Base-by-base conservation (phyloP, 2,797 vertebrate genomes). In the Distichodus sexfasciatus region DNA sequence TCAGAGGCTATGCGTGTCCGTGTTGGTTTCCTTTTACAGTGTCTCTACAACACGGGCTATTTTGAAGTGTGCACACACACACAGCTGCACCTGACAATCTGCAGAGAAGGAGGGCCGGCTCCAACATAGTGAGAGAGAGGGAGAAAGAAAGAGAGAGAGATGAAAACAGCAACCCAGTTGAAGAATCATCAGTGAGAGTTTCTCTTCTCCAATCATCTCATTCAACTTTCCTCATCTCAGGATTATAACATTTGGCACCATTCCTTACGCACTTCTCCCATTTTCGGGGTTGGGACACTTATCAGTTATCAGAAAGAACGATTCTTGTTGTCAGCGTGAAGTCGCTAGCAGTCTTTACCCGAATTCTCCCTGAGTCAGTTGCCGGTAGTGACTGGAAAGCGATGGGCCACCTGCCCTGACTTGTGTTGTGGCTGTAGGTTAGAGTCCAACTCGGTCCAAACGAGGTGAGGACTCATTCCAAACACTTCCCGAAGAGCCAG, bases 11-110 rank as follows among this genome's bases (percentile, higher is more conserved):
- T 87, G 81, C 77, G 84, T 74, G 77, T 86, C 51, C 55, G 81
- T 75, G 70, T 77, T 76, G 88, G 90, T 91, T 91, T 93, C 91
- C 85, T 92, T 92, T 93, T 93, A 92, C 93, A 94, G 92, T 79
- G 89, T 87, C 65, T 29, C 44, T 65, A 47, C 72, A 54, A 69
- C 66, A 61, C 63, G 60, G 74, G 71, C 73, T 74, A 77, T 87
- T 87, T 90, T 89, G 85, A 89, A 91, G 90, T 50, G 36, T 31
- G 60, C 21, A 61, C 46, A 53, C 51, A 12, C 44, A 63, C 43
- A 69, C 58, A 80, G 79, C 82, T 72, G 85, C 88, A 91, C 88
- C 85, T 92, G 92, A 91, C 86, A 78, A 51, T 82, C 79, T 76
- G 76, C 81, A 81, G 76, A 81, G 76, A 83, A 46, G 61, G 76